Percentiles rank a stretch among this genome's conserved stretches.
Evolutionary conservation across 2,888 invertebrate genomes (phyloP).

Genomic region (Dorcus hopei): DNA sequence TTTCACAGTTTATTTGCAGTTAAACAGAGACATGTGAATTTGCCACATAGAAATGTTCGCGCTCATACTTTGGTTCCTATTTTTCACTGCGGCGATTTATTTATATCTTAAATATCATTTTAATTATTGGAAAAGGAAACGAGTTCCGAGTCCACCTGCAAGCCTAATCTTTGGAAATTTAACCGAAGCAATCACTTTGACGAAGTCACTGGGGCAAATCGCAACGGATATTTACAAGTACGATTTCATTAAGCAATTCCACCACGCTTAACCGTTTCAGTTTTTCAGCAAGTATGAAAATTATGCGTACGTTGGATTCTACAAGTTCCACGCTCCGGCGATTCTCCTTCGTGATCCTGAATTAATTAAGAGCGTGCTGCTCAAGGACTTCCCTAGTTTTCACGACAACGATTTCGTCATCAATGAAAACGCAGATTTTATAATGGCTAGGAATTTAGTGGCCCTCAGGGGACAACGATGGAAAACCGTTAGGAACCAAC

Average conservation of each 20-base stretch:
- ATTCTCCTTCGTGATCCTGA: constrained; percentile 42
- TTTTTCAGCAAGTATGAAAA: constrained; percentile 22
- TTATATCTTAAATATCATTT: constrained; percentile 1
- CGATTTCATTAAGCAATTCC: neutral
- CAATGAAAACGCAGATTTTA: constrained; percentile 48
- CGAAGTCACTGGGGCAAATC: constrained; percentile 31
- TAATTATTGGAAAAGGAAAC: constrained; percentile 26
- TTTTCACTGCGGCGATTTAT: neutral
- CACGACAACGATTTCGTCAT: constrained; percentile 42
- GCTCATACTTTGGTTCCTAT: too few species aligned
- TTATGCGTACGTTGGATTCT: constrained; percentile 42
- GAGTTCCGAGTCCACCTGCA: constrained; percentile 30
- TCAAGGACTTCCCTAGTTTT: constrained; percentile 43
- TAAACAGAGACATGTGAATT: too few species aligned
- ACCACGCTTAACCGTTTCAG: too few species aligned
- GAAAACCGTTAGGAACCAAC: constrained; percentile 50
- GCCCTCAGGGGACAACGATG: constrained; percentile 50
- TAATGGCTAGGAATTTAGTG: constrained; percentile 52
- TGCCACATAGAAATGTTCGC: too few species aligned
- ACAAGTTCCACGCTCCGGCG: constrained; percentile 35
- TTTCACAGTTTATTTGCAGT: too few species aligned
- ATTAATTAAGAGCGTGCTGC: constrained; percentile 38
- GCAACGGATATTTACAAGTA: constrained; percentile 36
- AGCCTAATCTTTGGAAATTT: constrained; percentile 33
- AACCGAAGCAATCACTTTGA: constrained; percentile 26